Base-by-base conservation (phyloP, 2,797 vertebrate genomes). In the Bradypus variegatus region DNA sequence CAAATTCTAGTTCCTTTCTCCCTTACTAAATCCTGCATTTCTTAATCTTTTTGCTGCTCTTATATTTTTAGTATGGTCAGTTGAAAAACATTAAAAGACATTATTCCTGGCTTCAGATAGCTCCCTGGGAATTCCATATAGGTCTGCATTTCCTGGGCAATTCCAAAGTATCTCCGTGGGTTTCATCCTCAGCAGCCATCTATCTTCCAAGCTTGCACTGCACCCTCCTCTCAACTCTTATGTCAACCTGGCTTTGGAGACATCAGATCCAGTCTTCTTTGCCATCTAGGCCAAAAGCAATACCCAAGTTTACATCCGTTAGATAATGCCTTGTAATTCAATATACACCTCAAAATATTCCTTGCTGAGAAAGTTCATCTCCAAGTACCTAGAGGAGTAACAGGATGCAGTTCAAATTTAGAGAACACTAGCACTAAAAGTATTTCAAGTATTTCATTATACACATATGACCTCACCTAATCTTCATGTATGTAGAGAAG, bases 311-410 rank as follows among this genome's bases (percentile, higher is more conserved):
- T 70, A 36, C 9, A 62, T 69, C 65, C 84, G 81, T 87, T 89
- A 94, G 70, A 78, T 92, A 86, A 92, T 88, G 72, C 18, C n/a
- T 92, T 77, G 36, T 77, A 79, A 80, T 82, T 78, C 50, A 87
- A 86, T 55, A 41, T 48, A 80, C 16, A 80, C 31, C 67, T 53
- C 29, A 33, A 70, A 55, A 27, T 67, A 67, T 67, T 88, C 60
- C 77, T 85, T 92, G 82, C 80, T 76, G 90, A 69, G 75, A 83
- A 73, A 77, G 88, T 33, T 84, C 31, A 48, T 90, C 77, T 62
- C 76, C 80, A 92, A 91, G 80, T 69, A 65, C 62, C 33, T 19
- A 8, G 45, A 55, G 36, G 62, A 45, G 25, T 31, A 5, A 8
- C 6, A 53, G 31, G 65, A 38, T 29, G 23, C 33, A 82, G 36